phyloP scores from a whole-genome alignment of 2,113 vertebrate genomes.

The Panthera uncia region DNA sequence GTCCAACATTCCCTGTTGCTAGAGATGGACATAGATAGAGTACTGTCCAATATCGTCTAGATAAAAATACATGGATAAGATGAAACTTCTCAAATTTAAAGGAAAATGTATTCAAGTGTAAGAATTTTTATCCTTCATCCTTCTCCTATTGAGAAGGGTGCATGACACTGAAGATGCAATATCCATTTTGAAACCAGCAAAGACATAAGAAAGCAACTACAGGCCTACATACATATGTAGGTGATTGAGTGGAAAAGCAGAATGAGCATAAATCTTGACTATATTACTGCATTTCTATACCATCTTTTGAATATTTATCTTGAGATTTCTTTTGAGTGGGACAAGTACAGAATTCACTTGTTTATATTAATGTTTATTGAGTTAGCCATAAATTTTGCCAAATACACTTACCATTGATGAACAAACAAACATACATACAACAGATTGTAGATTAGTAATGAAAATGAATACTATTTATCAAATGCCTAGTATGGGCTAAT shows the following conservation, averaged over 20 bases:
- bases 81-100: not conserved
- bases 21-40: not conserved
- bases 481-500: not conserved
- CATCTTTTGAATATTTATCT: not conserved
- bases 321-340: not conserved
- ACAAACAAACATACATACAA: not conserved
- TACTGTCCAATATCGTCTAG: not conserved
- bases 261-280: not conserved
- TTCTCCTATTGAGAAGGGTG: not conserved
- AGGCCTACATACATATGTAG: not conserved
- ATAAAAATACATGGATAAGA: not conserved
- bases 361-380: not conserved
- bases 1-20: not conserved
- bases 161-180: not conserved
- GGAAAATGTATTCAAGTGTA: not conserved
- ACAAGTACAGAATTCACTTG: not conserved
- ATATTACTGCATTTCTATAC: not conserved
- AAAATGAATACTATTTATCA: not conserved
- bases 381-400: not conserved
- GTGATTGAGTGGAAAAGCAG: not conserved
- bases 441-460: not conserved
- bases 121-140: not conserved
- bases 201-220: not conserved
- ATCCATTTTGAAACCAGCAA: not conserved
- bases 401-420: not conserved